Base-by-base conservation (phyloP, 1,140 invertebrate species). In the Calephelis nemesis region DNA sequence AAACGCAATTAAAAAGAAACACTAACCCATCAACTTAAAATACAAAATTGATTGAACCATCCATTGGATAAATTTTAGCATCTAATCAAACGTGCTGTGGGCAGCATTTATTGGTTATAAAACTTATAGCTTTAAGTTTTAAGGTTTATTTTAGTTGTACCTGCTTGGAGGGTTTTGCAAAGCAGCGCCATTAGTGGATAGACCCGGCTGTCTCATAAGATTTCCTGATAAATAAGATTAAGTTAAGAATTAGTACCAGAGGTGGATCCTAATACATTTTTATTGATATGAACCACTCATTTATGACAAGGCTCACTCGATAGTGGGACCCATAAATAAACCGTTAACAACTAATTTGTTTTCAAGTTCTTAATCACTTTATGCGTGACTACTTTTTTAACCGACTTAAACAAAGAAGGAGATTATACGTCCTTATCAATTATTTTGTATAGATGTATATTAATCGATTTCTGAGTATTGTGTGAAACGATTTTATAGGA, bases 71-170 rank as follows among this genome's bases (percentile, higher is more conserved):
- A 78, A 68, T 78, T 78, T 80, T 77, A 84, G 75, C 75, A 81
- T 82, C 82, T 85, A 84, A 85, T 79, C 77, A 85, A 87, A 87
- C 83, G 77, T 77, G 82, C 80, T 76, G 80, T 62, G 39, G 71
- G 13, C 30, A 50, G 4, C 47, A 47, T 62, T 62, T 60, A 67
- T 63, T 60, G n/a, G 74, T 73, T 72, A 72, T 77, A 65, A 66
- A 73, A 66, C 67, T 52, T 67, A 71, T 42, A 11, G 6, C 12
- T 13, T 69, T 62, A 40, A 11, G n/a, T 48, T 7, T 65, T 68
- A 71, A 52, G 60, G 48, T 67, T 63, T n/a, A 69, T 58, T 54
- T 73, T 70, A 60, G 47, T 48, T 63, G 67, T 49, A 68, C 67
- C 66, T 9, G 47, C 11, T 54, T 50, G 4, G 70, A 69, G 79